phyloP scores from a whole-genome alignment of 2,113 vertebrate species.

The Caretta caretta region DNA sequence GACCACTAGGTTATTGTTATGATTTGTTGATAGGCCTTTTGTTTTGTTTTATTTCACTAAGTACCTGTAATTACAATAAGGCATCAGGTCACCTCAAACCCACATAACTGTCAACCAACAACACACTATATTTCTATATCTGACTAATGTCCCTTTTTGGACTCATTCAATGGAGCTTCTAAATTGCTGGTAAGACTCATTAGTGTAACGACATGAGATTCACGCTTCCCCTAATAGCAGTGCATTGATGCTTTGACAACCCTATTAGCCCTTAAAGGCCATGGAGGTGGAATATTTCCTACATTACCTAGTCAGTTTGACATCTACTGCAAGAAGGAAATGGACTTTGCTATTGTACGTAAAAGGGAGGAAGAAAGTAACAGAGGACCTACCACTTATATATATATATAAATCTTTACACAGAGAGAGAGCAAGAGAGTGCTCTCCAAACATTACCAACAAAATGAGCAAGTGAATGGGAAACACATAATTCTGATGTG shows the following conservation, averaged over 20 bases:
- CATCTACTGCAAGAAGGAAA: conserved; percentile 15
- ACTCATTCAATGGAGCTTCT: background rate
- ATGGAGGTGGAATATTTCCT: background rate
- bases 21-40: background rate
- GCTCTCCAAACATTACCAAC: background rate
- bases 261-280: background rate
- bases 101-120: background rate
- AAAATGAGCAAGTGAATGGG: background rate
- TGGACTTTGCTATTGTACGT: background rate
- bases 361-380: no score
- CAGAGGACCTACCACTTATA: no score
- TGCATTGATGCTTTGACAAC: background rate
- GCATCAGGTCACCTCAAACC: background rate
- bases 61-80: background rate
- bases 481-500: background rate
- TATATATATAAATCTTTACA: no score
- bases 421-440: no score
- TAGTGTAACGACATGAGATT: background rate
- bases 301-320: background rate
- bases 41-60: background rate
- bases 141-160: background rate
- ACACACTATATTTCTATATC: background rate
- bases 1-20: background rate
- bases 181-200: background rate
- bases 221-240: background rate